Base-by-base conservation (phyloP, 2,797 vertebrate species). In the Parauchenoglanis ngamensis region DNA sequence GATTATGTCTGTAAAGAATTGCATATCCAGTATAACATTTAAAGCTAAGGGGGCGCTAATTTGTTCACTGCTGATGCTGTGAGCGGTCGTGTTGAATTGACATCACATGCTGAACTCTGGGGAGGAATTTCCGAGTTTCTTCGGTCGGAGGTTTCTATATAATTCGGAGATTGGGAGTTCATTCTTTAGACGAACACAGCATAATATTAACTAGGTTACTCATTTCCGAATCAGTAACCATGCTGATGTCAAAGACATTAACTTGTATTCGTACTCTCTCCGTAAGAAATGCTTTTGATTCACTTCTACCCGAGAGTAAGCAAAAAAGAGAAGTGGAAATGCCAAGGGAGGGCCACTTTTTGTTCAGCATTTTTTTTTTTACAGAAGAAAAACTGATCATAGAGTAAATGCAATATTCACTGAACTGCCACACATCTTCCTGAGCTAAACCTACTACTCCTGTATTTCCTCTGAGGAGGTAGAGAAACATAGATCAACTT, bases 401-500 rank as follows among this genome's bases (percentile, higher is more conserved):
- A 28, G 40, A 19, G 7, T 3, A 5, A 52, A 21, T 19, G 25
- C 15, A 23, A 31, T 52, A 23, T 52, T 68, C 46, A 28, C 35
- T 11, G n/a, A 40, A 57, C 52, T 17, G 23, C 63, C 35, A 2
- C 78, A 17, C 59, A 4, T 49, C 63, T 46, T 67, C 73, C 23
- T 78, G 63, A 83, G 19, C 77, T 35, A 28, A 40, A 79, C 31
- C 31, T 68, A 78, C 87, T 65, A 72, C 88, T 87, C 54, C 57
- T 40, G 52, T 84, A 88, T 89, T 83, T 89, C 90, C 85, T 84
- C 65, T 17, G 67, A 89, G 85, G 67, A 89, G 31, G 46, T 89
- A 92, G 93, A 94, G 92, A 84, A 90, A 89, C 89, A 85, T 75
- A 93, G 93, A 95, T 96, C 94, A 84, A 88, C 89, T 96, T 95